These are phyloP conservation scores for Camptogramma bilineatum DNA, from an alignment of 2,888 invertebrate species.

Conservation along the genomic window DNA sequence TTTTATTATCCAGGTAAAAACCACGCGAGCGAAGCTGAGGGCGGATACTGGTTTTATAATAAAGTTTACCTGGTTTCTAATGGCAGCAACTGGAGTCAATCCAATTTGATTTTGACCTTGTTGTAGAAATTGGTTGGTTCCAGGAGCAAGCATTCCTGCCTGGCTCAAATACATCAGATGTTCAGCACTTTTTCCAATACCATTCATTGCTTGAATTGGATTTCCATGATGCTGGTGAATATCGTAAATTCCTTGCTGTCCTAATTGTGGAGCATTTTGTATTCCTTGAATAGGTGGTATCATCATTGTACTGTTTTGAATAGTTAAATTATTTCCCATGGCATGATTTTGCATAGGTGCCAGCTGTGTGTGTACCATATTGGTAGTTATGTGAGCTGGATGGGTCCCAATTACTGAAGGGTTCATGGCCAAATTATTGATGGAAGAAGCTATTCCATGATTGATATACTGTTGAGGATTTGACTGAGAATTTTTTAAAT, in stretches of 20 bases:
- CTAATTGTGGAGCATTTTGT: constrained; percentile 81
- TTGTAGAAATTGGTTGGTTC: constrained; percentile 86
- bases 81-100: constrained; percentile 78
- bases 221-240: constrained; percentile 80
- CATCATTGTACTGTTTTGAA: constrained; percentile 82
- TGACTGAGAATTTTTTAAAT: constrained; percentile 79
- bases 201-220: constrained; percentile 82
- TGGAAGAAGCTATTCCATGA: constrained; percentile 79
- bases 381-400: constrained; percentile 76
- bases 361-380: constrained; percentile 84
- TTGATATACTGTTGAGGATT: constrained; percentile 82
- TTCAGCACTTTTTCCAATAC: constrained; percentile 80
- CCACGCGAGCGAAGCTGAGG: neutral
- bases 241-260: constrained; percentile 82
- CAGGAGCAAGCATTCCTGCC: constrained; percentile 85
- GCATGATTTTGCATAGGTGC: constrained; percentile 82
- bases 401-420: constrained; percentile 80
- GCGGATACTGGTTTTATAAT: neutral
- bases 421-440: constrained; percentile 78
- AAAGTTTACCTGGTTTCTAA: constrained; percentile 78
- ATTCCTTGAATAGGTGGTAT: constrained; percentile 79
- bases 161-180: constrained; percentile 82
- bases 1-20: no score
- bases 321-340: constrained; percentile 73
- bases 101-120: constrained; percentile 87